Evolutionary conservation across 2,797 vertebrate genomes (phyloP), one percentile per base, ranked within the genome.

Genomic region (Emys orbicularis): DNA sequence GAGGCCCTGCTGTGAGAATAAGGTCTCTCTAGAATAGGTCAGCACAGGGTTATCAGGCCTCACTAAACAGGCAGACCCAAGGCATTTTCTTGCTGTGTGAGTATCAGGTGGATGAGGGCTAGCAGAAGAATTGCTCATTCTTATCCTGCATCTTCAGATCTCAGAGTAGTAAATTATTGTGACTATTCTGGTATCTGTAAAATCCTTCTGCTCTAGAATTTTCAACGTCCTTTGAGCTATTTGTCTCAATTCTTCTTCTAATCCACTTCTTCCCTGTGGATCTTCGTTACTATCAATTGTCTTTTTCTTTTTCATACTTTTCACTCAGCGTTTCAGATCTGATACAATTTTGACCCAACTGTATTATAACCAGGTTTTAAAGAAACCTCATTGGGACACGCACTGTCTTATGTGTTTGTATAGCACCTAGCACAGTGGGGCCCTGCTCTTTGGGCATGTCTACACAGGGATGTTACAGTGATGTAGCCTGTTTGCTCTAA

Each of bases 331-430:
- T 29, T 65, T 91, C 34, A 80, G 0, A 31, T 87, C 81, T 84
- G 29, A 41, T 84, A 25, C 10, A 10, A 65, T 1, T 79, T 83
- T 90, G 52, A 74, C 61, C 61, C 52, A 1, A 2, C 90, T 76
- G 37, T 94, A 79, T 89, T 85, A 85, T 0, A 25, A 89, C 6
- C 84, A 88, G 56, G 34, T 79, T 61, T 94, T 83, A 74, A 74
- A 91, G 85, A 91, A 89, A 77, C 89, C 41, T 94, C 88, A 87
- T 91, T 88, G 74, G 88, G 52, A 88, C 77, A 59, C 86, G 79
- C 80, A 37, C 84, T 86, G 41, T 82, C 50, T 50, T 34, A 47
- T 72, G 76, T 81, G 65, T 86, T 72, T 84, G 34, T 76, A 6
- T 4, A 77, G 65, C 9, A 25, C 59, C 59, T 61, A 13, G 29